Base-by-base conservation (phyloP, 2,797 vertebrate species). In the Eulemur albifrons region DNA sequence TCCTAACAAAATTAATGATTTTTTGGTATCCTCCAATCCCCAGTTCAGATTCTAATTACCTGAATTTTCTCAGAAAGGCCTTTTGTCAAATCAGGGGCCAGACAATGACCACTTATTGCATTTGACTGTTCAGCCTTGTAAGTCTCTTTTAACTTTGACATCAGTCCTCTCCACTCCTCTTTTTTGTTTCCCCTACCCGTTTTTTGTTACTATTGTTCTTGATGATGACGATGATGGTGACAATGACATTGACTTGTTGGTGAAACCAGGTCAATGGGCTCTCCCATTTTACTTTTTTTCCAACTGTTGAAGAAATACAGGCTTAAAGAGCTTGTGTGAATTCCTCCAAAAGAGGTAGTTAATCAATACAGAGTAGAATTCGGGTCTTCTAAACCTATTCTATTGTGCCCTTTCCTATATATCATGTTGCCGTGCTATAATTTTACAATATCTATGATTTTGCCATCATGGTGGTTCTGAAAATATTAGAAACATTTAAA, bases 21-120 rank as follows among this genome's bases (percentile, higher is more conserved):
- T 38, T 76, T 87, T 83, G 38, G 38, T 90, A 35, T 14, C 8
- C 11, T 81, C n/a, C 43, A 57, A 84, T 88, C 23, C 67, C 20
- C 52, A 32, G 23, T 84, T 88, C 15, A 81, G 72, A 90, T 80
- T 94, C 72, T 90, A 75, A 84, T 80, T 87, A 50, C 61, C 72
- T 86, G 72, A 59, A 65, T 70, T 84, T 97, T 93, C 59, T 85
- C 40, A 91, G 75, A 82, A 82, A 94, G 43, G 45, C 52, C 57
- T 63, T 87, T 69, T 35, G 32, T 92, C 57, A 81, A 72, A 88
- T 88, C 21, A 32, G 27, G 14, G 52, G 75, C 52, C 35, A 88
- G 77, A 84, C 81, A 87, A 38, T 83, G 32, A 40, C 4, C 52
- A 40, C 8, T n/a, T 80, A n/a, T 4, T 69, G 40, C 3, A 40